Percentiles rank a stretch among this genome's conserved stretches.
Evolutionary conservation across 2,113 vertebrate species (phyloP).

Genomic region (Rattus norvegicus): DNA sequence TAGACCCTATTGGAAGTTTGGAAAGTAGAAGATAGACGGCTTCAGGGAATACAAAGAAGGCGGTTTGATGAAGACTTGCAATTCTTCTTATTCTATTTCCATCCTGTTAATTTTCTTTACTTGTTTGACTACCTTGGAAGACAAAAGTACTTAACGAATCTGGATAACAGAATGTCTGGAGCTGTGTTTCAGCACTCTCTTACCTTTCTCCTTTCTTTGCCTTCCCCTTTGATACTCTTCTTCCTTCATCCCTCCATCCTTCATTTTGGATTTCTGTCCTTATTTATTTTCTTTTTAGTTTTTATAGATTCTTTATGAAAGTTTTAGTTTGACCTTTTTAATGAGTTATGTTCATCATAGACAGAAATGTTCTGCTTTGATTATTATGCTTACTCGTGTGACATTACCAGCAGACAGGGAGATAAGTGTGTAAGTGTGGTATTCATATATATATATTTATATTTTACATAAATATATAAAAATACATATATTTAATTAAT

Average conservation of each 20-base stretch:
- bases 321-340: neutral
- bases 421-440: neutral
- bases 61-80: neutral
- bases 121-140: neutral
- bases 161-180: neutral
- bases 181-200: neutral
- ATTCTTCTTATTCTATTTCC: neutral
- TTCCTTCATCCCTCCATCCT: fast-evolving
- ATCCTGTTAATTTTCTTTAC: neutral
- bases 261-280: fast-evolving
- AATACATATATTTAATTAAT: too few species aligned
- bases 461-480: too few species aligned
- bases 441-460: too few species aligned
- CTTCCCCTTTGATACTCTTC: too few species aligned
- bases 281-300: neutral
- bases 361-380: neutral
- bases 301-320: neutral
- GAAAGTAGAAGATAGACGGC: neutral
- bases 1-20: fast-evolving
- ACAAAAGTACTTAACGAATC: neutral
- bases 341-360: neutral
- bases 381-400: neutral
- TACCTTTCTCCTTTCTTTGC: neutral
- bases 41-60: neutral
- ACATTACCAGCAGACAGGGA: neutral